Evolutionary conservation across 2,797 vertebrate genomes (phyloP).

Genomic region (Morus bassanus): DNA sequence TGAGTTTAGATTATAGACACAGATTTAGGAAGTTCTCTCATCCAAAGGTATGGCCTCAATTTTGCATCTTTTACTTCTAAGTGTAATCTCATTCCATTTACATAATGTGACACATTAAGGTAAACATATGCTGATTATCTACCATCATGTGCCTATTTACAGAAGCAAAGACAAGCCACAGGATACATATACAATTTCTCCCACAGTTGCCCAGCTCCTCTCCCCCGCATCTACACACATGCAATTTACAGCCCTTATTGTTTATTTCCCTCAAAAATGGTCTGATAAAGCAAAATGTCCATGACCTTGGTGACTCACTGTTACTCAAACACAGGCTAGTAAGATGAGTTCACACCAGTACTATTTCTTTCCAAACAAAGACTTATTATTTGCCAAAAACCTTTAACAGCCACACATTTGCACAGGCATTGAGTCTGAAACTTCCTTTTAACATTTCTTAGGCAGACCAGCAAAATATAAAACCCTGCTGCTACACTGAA

Average conservation of each 20-base stretch:
- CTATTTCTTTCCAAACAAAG: neutral
- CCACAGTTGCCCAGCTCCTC: neutral
- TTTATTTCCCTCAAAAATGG: neutral
- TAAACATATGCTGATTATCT: neutral
- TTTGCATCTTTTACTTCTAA: neutral
- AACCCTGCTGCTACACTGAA: neutral
- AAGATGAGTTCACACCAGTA: neutral
- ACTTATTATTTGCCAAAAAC: neutral
- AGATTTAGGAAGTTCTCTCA: neutral
- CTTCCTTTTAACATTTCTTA: conserved; percentile 15
- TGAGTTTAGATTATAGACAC: neutral
- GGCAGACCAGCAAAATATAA: neutral
- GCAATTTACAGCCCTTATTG: neutral
- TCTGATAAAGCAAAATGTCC: neutral
- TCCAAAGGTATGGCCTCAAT: neutral
- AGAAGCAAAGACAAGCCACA: neutral
- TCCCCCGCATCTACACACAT: neutral
- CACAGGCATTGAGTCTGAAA: neutral
- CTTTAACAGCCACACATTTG: neutral
- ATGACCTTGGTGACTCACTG: neutral
- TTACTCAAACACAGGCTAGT: neutral
- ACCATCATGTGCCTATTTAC: neutral
- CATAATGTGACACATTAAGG: neutral
- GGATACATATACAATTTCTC: neutral
- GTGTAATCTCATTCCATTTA: neutral